A percentile compares a stretch with the other conserved stretches of the same genome.
These are phyloP conservation scores for Coelinius sp. DNA, from an alignment of 2,888 invertebrate species.

Conservation along the genomic window DNA sequence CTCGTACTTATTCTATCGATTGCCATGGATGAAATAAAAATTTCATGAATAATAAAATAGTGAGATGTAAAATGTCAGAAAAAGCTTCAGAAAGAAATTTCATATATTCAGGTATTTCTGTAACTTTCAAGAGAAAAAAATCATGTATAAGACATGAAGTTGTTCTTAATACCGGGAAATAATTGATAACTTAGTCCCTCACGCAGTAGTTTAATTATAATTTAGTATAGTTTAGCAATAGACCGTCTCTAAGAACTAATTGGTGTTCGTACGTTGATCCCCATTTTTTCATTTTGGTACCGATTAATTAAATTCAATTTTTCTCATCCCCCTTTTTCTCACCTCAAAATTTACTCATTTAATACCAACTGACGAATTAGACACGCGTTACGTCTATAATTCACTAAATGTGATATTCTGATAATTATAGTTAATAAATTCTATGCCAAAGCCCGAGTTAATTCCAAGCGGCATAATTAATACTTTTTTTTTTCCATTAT, in stretches of 20 bases:
- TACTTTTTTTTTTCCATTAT: slow-evolving; percentile 14
- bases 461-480: slow-evolving; percentile 7
- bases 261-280: slow-evolving; percentile 71
- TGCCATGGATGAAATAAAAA: slow-evolving; percentile 5
- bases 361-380: slow-evolving; percentile 21
- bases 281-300: slow-evolving; percentile 67
- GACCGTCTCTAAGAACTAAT: slow-evolving; percentile 69
- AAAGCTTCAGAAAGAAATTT: neutral
- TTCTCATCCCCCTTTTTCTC: slow-evolving; percentile 19
- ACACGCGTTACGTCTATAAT: neutral
- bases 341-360: slow-evolving; percentile 24
- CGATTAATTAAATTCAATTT: slow-evolving; percentile 56
- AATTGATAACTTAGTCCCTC: neutral
- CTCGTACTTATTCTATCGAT: slow-evolving; percentile 7
- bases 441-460: slow-evolving; percentile 8
- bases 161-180: slow-evolving; percentile 1
- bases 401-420: neutral
- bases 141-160: neutral
- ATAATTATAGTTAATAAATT: slow-evolving; percentile 1
- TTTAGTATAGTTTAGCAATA: slow-evolving; percentile 59
- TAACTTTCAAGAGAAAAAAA: neutral
- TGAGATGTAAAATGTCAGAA: neutral
- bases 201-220: neutral
- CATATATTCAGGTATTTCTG: neutral
- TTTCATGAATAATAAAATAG: neutral